Evolutionary conservation across 2,888 invertebrate species (phyloP).

Genomic region (Drosophila maculinotata): DNA sequence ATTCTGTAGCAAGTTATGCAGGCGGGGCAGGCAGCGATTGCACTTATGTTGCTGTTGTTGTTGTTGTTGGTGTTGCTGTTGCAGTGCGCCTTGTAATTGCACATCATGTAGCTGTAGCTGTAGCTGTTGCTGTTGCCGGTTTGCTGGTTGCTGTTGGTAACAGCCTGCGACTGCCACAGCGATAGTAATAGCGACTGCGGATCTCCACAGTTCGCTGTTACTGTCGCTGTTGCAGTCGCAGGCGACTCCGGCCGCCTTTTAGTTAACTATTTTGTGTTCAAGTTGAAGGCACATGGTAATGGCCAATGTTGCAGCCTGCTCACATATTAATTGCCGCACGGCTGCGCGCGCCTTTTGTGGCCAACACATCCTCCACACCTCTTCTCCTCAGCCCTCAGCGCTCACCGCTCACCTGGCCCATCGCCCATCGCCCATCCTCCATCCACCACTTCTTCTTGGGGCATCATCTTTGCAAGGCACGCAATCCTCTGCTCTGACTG

Average conservation of each 20-base stretch:
- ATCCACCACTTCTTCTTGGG: conserved; percentile 16
- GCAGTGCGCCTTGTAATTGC: conserved; percentile 63
- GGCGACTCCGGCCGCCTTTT: conserved; percentile 66
- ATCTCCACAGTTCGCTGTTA: too few species aligned
- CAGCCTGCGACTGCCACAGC: conserved; percentile 48
- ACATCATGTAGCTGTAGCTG: conserved; percentile 65
- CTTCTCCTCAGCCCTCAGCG: too few species aligned
- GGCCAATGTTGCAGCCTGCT: conserved; percentile 80
- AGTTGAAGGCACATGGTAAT: conserved; percentile 81
- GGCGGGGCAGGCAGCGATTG: conserved; percentile 77
- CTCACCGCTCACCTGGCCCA: not conserved
- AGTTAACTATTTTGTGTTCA: conserved; percentile 82
- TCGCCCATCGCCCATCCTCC: not conserved
- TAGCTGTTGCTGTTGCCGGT: conserved; percentile 43
- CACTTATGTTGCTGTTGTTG: conserved; percentile 69
- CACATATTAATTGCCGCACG: conserved; percentile 81
- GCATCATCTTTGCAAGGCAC: conserved; percentile 45
- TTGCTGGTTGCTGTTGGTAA: conserved; percentile 62
- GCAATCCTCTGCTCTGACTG: conserved; percentile 53
- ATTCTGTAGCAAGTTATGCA: conserved; percentile 48
- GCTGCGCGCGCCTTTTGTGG: conserved; percentile 81
- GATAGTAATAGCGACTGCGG: conserved; percentile 36
- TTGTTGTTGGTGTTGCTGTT: conserved; percentile 52
- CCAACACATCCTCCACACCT: conserved; percentile 35
- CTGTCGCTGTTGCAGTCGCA: too few species aligned